Base-by-base conservation (phyloP, 2,888 invertebrate species). In the Ophioninae sp. region DNA sequence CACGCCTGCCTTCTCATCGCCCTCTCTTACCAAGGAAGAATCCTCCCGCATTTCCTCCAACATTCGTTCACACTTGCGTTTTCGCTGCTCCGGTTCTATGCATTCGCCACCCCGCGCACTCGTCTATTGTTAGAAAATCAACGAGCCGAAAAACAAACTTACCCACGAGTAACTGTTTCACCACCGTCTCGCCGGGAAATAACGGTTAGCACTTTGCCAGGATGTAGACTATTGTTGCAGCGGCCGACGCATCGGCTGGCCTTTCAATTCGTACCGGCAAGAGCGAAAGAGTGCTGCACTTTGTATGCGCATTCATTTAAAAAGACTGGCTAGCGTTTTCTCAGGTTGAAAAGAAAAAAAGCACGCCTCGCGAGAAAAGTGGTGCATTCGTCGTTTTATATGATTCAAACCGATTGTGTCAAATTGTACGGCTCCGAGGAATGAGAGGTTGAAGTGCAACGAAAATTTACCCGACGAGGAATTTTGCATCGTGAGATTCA, bases 61-160 rank as follows among this genome's bases (percentile, higher is more conserved):
- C 79, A 61, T 72, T 65, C 72, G 21, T 37, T 67, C 67, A 44
- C 79, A 78, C 80, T 80, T 77, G 81, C 77, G 23, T 83, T 83
- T 83, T 83, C 80, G 74, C 78, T 67, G 77, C 65, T 78, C 77
- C n/a, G 77, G 50, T 77, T 80, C 70, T 77, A 68, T 50, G 50
- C 61, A 73, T 61, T 70, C 56, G 69, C 67, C 56, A 23, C 23
- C n/a, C 21, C 23, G 13, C 64, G 21, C 39, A 13, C 67, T n/a
- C 70, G 21, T 62, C 37, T 73, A 83, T 80, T 83, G 83, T 83
- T 69, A 20, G 41, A 64, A 69, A 80, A 74, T 69, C 80, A 77
- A 80, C 80, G 77, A 77, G 77, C 73, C 68, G 83, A 80, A 83
- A 76, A 80, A 80, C 73, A 80, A 83, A 83, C 76, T 76, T 82